phyloP scores from a whole-genome alignment of 2,888 invertebrate genomes.

The Glaucopsyche alexis region DNA sequence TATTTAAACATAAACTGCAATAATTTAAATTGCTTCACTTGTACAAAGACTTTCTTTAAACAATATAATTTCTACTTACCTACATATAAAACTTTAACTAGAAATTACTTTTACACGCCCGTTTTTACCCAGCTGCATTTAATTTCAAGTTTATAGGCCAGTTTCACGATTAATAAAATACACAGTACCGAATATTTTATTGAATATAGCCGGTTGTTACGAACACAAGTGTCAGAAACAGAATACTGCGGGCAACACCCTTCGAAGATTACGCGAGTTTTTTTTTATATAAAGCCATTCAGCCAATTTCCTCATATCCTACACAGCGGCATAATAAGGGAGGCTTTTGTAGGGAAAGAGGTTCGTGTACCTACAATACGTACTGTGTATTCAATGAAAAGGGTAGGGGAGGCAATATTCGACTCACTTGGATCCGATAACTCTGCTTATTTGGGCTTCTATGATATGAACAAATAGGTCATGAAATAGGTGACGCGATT shows the following conservation, averaged over 20 bases:
- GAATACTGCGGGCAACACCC: conserved; percentile 69
- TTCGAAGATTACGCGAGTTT: conserved; percentile 74
- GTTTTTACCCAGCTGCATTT: too few species aligned
- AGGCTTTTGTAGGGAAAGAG: conserved; percentile 75
- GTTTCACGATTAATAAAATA: conserved; percentile 28
- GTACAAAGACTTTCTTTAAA: too few species aligned
- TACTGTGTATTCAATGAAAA: conserved; percentile 59
- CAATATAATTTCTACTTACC: too few species aligned
- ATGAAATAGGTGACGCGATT: conserved; percentile 39
- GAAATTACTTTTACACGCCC: too few species aligned
- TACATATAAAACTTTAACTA: too few species aligned
- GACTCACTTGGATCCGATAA: conserved; percentile 57
- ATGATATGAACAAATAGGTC: conserved; percentile 62
- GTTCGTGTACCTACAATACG: conserved; percentile 72
- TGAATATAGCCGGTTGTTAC: conserved; percentile 51
- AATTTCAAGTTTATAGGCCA: background rate
- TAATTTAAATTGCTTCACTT: too few species aligned
- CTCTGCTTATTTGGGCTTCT: conserved; percentile 60
- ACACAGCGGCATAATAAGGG: conserved; percentile 75
- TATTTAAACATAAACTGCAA: too few species aligned
- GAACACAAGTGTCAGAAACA: conserved; percentile 60
- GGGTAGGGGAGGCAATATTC: conserved; percentile 59
- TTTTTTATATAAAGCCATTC: conserved; percentile 74
- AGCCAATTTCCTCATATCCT: conserved; percentile 78
- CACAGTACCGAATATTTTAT: conserved; percentile 40